Base-by-base conservation (phyloP, 2,797 vertebrate species). In the Apogon hyalosoma region DNA sequence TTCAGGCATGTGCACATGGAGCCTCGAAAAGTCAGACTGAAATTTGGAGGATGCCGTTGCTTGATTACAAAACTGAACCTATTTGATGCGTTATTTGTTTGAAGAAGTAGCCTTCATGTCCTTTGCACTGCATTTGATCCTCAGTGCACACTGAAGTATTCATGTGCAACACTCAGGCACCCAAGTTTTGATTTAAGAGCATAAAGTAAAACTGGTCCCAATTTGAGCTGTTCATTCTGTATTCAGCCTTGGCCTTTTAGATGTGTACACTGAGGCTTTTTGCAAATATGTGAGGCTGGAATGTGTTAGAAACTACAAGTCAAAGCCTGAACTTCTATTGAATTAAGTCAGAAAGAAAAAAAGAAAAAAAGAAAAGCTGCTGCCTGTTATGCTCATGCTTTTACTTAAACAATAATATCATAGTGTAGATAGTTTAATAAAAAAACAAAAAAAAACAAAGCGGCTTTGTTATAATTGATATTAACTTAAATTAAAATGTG, bases 231-330 rank as follows among this genome's bases (percentile, higher is more conserved):
- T 52, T 55, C 21, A 51, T 72, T 15, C 19, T 15, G 40, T 43
- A 66, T 73, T 71, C 72, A 65, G 65, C 52, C 21, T 13, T 58
- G 53, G 67, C 61, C 50, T 81, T 71, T 77, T n/a, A 33, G 49
- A 64, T 74, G 36, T 73, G 49, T 81, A 57, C 42, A 70, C 43
- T 15, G 42, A 3, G 42, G 59, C 59, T 38, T 14, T 69, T 54
- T 67, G 58, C 39, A 82, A 80, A 77, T 75, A 62, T 79, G 67
- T 77, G 65, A 77, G 42, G 11, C 16, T 47, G 43, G 70, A 60
- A 73, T 75, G 16, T 77, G 58, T 61, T 54, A 18, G 36, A 70
- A 75, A 74, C 45, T 51, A 52, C 55, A 56, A 67, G 28, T 80
- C 33, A 63, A 69, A 62, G 38, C 36, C 47, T 68, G 51, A 60